Conservation (phyloP, 2,113 vertebrate genomes). For the Cricetomys ansorgei region DNA sequence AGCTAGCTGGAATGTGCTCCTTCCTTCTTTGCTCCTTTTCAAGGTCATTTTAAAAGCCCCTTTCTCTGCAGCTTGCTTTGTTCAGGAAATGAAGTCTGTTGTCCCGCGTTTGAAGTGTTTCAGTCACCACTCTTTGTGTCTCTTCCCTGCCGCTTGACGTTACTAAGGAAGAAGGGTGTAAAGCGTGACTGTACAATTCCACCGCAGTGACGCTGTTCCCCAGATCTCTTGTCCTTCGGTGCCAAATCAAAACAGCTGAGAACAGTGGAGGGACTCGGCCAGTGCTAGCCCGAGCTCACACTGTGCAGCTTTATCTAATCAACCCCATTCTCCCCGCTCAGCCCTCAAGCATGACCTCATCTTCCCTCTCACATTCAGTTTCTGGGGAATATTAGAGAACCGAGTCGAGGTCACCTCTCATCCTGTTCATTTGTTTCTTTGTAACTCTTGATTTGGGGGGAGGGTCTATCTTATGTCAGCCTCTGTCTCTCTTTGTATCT, state of each 20-base stretch:
- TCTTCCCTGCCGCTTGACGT: background rate
- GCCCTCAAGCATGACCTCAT: background rate
- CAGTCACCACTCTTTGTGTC: background rate
- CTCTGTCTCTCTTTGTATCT: background rate
- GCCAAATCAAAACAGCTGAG: background rate
- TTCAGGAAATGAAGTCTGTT: background rate
- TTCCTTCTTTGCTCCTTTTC: background rate
- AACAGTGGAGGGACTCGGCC: background rate
- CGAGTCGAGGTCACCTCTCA: background rate
- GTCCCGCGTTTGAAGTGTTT: background rate
- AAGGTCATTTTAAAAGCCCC: background rate
- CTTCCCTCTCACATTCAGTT: background rate
- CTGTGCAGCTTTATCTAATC: background rate
- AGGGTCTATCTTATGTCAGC: background rate
- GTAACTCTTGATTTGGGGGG: background rate
- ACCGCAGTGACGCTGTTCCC: background rate
- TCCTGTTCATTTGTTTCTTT: background rate
- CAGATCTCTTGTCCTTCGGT: background rate
- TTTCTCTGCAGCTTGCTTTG: background rate
- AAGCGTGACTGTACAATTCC: background rate
- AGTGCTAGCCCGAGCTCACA: no score
- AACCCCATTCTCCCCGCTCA: background rate
- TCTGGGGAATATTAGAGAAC: background rate
- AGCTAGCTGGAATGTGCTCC: background rate
- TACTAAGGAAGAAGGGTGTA: background rate